A percentile compares a stretch with the other conserved stretches of the same genome.
phyloP scores from a whole-genome alignment of 2,797 vertebrate species.

The Pelodytes ibericus region DNA sequence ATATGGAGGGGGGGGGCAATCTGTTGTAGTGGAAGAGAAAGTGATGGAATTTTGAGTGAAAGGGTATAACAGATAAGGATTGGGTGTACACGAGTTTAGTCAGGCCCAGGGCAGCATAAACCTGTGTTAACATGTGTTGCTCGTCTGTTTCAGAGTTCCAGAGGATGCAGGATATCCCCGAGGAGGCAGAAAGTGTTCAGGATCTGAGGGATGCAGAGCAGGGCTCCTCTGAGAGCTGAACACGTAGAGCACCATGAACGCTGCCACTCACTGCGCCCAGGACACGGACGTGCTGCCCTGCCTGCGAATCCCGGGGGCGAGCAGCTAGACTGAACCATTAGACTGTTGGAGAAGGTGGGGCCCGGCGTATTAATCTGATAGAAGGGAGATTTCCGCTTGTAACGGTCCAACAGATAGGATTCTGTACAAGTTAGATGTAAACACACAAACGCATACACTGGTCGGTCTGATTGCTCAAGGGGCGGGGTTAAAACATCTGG shows the following conservation, averaged over 20 bases:
- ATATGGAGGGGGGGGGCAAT: too few relatives aligned
- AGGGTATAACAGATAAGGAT: too few relatives aligned
- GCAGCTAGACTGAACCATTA: slow-evolving; percentile 30
- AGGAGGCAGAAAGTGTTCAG: slow-evolving; percentile 83
- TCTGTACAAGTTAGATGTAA: background rate
- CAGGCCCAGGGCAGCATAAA: too few relatives aligned
- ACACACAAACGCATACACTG: slow-evolving; percentile 2
- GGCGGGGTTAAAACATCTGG: background rate
- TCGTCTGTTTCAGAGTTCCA: slow-evolving; percentile 65
- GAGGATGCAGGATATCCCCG: slow-evolving; percentile 93
- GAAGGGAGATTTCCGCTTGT: background rate
- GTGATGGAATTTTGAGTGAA: too few relatives aligned
- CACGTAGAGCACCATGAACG: background rate
- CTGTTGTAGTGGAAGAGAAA: too few relatives aligned
- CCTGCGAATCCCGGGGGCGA: background rate
- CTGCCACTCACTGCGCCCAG: background rate
- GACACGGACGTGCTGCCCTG: slow-evolving; percentile 33
- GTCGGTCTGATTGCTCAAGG: background rate
- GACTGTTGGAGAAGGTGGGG: slow-evolving; percentile 13
- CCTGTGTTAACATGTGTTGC: too few relatives aligned
- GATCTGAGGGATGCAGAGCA: slow-evolving; percentile 68
- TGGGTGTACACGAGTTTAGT: too few relatives aligned
- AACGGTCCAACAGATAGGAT: slow-evolving; percentile 3
- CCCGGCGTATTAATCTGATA: background rate
- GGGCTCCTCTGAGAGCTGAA: slow-evolving; percentile 66